These are phyloP conservation scores for Melanargia galathea DNA, from an alignment of 2,888 invertebrate species.

Conservation along the genomic window DNA sequence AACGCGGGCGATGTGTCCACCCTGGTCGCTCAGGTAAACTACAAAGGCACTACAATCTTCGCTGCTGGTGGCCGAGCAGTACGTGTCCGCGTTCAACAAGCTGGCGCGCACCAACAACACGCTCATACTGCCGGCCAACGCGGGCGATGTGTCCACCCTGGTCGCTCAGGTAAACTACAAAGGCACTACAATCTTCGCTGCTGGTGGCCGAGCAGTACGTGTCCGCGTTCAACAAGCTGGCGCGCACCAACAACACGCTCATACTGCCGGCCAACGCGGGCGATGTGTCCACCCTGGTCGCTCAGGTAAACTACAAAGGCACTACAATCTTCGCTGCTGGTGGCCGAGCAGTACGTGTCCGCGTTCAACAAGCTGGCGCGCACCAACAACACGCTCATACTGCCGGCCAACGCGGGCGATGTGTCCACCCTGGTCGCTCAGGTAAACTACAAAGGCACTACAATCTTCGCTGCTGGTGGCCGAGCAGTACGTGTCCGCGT, in stretches of 20 bases:
- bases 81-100: slow-evolving; percentile 96
- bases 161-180: no score
- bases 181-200: no score
- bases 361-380: slow-evolving; percentile 97
- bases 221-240: no score
- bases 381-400: slow-evolving; percentile 95
- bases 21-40: slow-evolving; percentile 89
- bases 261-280: no score
- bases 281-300: no score
- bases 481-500: slow-evolving; percentile 97
- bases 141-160: no score
- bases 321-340: no score
- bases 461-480: slow-evolving; percentile 91
- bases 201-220: no score
- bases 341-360: slow-evolving; percentile 96
- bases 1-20: slow-evolving; percentile 92
- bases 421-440: slow-evolving; percentile 90
- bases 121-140: no score
- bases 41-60: slow-evolving; percentile 72
- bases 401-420: slow-evolving; percentile 95
- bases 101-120: no score
- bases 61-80: slow-evolving; percentile 96
- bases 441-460: slow-evolving; percentile 76
- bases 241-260: no score
- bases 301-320: no score